These are phyloP conservation scores for Stomatorhinus walkeri DNA, from an alignment of 2,797 vertebrate species.

Conservation along the genomic window DNA sequence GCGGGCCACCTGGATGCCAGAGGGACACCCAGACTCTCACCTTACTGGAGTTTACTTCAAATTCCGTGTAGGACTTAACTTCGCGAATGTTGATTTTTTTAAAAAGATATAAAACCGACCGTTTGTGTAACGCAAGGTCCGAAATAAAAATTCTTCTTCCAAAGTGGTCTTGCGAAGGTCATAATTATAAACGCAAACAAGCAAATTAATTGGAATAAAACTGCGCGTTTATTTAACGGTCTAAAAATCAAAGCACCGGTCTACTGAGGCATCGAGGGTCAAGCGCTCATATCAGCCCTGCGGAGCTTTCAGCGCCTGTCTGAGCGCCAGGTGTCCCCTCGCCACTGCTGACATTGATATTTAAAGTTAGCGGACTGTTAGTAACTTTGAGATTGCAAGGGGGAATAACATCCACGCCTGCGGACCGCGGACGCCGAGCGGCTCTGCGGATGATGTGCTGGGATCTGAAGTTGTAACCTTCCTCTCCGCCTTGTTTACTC, in stretches of 20 bases:
- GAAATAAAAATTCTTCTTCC: slow-evolving; percentile 32
- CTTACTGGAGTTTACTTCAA: slow-evolving; percentile 2
- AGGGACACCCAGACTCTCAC: slow-evolving; percentile 32
- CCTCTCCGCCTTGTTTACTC: slow-evolving; percentile 65
- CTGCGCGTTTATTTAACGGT: slow-evolving; percentile 22
- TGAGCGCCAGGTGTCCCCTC: slow-evolving; percentile 33
- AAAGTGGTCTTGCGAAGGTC: slow-evolving; percentile 21
- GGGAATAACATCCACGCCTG: slow-evolving; percentile 39
- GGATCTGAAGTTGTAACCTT: slow-evolving; percentile 66
- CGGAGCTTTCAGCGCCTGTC: slow-evolving; percentile 17
- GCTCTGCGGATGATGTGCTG: slow-evolving; percentile 48
- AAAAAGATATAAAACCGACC: slow-evolving; percentile 20
- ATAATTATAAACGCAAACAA: background rate
- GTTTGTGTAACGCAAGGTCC: slow-evolving; percentile 15
- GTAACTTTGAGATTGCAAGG: slow-evolving; percentile 18
- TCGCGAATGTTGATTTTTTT: background rate
- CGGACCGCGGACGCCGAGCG: slow-evolving; percentile 50
- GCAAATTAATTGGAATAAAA: slow-evolving; percentile 19
- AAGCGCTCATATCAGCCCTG: slow-evolving; percentile 30
- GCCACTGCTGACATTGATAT: slow-evolving; percentile 35
- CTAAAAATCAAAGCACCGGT: slow-evolving; percentile 22
- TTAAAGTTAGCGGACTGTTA: slow-evolving; percentile 35
- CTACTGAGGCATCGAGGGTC: slow-evolving; percentile 33
- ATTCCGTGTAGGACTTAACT: slow-evolving; percentile 18
- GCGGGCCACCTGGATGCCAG: slow-evolving; percentile 72